Evolutionary conservation across 2,113 vertebrate genomes (phyloP).

Genomic region (Entomyzon cyanotis): DNA sequence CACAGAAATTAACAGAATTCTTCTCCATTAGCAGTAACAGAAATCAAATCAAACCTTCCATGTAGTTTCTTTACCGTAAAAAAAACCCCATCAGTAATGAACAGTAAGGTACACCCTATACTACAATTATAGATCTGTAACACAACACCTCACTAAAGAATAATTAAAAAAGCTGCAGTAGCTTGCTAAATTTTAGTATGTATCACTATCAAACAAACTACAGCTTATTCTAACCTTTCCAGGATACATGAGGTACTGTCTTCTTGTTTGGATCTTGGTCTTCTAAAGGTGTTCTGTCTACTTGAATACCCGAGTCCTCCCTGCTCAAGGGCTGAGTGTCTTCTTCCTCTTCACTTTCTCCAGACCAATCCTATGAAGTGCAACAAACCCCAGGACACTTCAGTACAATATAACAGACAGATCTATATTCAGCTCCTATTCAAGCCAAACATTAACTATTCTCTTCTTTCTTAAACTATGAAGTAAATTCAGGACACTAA

Average conservation of each 20-base stretch:
- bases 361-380: slow-evolving; percentile 87
- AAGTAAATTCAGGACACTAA: neutral
- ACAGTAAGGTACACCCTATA: neutral
- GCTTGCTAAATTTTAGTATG: neutral
- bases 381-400: neutral
- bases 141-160: neutral
- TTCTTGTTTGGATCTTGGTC: slow-evolving; percentile 86
- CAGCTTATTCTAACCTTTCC: slow-evolving; percentile 73
- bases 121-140: neutral
- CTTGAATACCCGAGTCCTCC: slow-evolving; percentile 96
- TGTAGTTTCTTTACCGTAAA: neutral
- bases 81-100: neutral
- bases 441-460: neutral
- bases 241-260: slow-evolving; percentile 63
- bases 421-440: neutral
- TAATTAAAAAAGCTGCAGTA: neutral
- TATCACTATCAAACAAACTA: neutral
- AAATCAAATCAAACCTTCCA: neutral
- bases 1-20: neutral
- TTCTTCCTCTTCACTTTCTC: slow-evolving; percentile 90
- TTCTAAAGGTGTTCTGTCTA: slow-evolving; percentile 92
- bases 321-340: slow-evolving; percentile 89
- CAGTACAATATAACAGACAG: neutral
- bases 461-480: neutral
- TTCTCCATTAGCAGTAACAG: neutral